phyloP scores from a whole-genome alignment of 2,888 invertebrate species.

The Melieria picta region DNA sequence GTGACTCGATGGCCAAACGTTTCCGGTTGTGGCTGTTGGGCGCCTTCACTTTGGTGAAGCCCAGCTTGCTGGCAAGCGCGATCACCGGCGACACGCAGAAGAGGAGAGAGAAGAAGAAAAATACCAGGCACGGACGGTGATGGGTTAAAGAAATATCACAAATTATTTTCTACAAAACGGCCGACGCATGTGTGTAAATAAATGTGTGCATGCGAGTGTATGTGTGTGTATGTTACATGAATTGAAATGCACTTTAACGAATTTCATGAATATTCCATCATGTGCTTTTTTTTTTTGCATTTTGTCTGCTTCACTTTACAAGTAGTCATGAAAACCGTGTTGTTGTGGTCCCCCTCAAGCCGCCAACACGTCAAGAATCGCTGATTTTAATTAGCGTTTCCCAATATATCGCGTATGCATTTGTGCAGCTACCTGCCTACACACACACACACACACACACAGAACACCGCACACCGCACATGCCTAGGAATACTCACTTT shows the following conservation, averaged over 20 bases:
- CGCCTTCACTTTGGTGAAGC: constrained; percentile 77
- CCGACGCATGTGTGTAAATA: background rate
- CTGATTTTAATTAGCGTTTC: constrained; percentile 14
- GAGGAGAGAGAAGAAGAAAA: constrained; percentile 66
- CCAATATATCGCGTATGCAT: background rate
- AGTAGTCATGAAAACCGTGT: constrained; percentile 36
- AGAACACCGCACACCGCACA: background rate
- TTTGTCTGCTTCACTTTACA: background rate
- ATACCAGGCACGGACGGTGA: constrained; percentile 48
- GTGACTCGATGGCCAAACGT: constrained; percentile 79
- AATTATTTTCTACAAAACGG: constrained; percentile 18
- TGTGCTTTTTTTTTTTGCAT: background rate
- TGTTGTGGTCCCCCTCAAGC: background rate
- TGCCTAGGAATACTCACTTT: constrained; percentile 54
- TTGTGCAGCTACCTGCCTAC: background rate
- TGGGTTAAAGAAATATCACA: constrained; percentile 56
- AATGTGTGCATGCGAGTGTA: background rate
- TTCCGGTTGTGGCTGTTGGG: constrained; percentile 84
- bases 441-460: constrained; percentile 46
- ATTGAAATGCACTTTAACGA: background rate
- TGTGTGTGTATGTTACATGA: no score
- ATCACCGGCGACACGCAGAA: constrained; percentile 25
- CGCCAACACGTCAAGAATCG: constrained; percentile 17
- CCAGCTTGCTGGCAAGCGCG: constrained; percentile 71
- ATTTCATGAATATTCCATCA: constrained; percentile 7